Evolutionary conservation across 2,797 vertebrate species (phyloP).

Genomic region (Numenius phaeopus): DNA sequence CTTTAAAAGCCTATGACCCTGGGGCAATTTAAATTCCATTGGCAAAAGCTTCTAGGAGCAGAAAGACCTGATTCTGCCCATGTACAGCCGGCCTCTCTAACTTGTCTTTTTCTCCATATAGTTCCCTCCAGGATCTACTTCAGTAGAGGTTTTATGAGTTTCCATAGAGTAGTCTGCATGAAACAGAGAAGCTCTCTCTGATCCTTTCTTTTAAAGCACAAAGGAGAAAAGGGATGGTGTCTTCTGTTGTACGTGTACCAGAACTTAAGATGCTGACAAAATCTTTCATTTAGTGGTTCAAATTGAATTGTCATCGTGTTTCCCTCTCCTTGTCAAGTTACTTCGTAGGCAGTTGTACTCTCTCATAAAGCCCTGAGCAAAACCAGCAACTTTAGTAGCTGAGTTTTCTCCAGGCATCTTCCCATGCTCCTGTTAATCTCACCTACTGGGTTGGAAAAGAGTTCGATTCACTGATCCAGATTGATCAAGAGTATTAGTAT

Average conservation of each 20-base stretch:
- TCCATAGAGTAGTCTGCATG: neutral
- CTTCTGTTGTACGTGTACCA: neutral
- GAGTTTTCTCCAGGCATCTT: neutral
- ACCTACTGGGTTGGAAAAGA: neutral
- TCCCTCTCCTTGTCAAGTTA: neutral
- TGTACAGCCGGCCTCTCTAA: neutral
- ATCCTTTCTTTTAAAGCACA: neutral
- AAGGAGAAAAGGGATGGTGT: neutral
- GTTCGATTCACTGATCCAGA: neutral
- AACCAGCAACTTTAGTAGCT: neutral
- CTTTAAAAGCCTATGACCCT: neutral
- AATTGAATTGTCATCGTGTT: neutral
- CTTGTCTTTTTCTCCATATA: neutral
- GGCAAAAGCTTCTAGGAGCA: neutral
- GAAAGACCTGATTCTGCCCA: neutral
- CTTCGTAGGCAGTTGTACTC: neutral
- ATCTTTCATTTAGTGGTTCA: neutral
- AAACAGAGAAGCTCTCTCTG: neutral
- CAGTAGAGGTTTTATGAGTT: neutral
- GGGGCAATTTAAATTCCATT: constrained; percentile 18
- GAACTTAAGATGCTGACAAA: neutral
- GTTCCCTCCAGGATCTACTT: neutral
- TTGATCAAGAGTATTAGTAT: neutral
- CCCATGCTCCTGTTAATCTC: neutral
- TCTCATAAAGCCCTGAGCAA: neutral